A percentile compares a stretch with the other conserved stretches of the same genome.
phyloP scores from a whole-genome alignment of 2,888 invertebrate species.

The Panzeria rudis region DNA sequence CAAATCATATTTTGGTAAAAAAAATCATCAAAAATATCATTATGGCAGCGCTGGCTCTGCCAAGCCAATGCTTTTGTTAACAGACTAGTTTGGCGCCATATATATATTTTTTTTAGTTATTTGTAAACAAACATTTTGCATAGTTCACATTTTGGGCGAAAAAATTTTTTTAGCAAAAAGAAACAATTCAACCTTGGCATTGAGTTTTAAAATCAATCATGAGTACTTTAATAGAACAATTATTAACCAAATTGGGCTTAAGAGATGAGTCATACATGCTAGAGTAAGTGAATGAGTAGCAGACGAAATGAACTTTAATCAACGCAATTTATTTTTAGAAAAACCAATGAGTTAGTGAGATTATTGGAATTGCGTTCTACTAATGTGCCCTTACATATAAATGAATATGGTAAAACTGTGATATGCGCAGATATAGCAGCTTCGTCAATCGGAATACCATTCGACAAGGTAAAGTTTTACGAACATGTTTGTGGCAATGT shows the following conservation, averaged over 20 bases:
- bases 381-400: slow-evolving; percentile 83
- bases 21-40: no score
- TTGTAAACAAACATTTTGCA: slow-evolving; percentile 43
- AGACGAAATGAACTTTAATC: neutral
- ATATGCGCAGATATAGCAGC: slow-evolving; percentile 87
- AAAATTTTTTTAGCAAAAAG: slow-evolving; percentile 10
- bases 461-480: slow-evolving; percentile 83
- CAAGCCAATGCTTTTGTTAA: neutral
- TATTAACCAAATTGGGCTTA: slow-evolving; percentile 80
- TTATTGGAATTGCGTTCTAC: slow-evolving; percentile 80
- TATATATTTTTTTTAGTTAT: neutral
- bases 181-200: slow-evolving; percentile 35
- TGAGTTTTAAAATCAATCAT: slow-evolving; percentile 70
- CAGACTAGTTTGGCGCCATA: slow-evolving; percentile 40
- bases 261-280: slow-evolving; percentile 77
- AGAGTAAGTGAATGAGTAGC: slow-evolving; percentile 75
- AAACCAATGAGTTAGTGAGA: slow-evolving; percentile 81
- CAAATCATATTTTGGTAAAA: no score
- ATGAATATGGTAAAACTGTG: slow-evolving; percentile 86
- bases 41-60: no score
- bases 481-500: no score
- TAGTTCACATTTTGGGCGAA: slow-evolving; percentile 31
- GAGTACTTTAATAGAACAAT: slow-evolving; percentile 79
- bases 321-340: slow-evolving; percentile 74
- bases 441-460: slow-evolving; percentile 83